These are phyloP conservation scores for Mesaphorura yosii DNA, from an alignment of 1,140 invertebrate genomes.

Conservation along the genomic window DNA sequence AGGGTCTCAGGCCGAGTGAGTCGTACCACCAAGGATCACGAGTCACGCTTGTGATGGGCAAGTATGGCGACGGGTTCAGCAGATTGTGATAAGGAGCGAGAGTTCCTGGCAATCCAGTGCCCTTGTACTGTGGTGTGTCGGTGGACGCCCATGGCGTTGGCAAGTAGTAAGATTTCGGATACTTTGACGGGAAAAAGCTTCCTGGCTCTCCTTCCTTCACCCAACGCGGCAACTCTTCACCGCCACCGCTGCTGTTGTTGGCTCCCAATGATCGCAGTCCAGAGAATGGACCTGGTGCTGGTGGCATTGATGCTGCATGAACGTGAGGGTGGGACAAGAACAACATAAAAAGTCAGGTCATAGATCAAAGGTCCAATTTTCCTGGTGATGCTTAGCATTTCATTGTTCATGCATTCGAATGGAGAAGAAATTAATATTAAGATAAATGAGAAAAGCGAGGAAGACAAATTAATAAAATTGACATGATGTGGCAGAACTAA, in stretches of 20 bases:
- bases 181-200: constrained; percentile 9
- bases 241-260: no score
- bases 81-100: constrained; percentile 51
- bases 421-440: no score
- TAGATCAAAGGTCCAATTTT: constrained; percentile 1
- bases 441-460: no score
- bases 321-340: no score
- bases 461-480: no score
- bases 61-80: constrained; percentile 58
- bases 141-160: constrained; percentile 13
- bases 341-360: no score
- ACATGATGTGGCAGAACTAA: no score
- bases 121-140: background rate
- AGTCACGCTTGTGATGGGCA: constrained; percentile 62
- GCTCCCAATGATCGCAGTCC: no score
- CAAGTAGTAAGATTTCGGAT: constrained; percentile 20
- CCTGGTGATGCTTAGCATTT: no score
- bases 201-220: constrained; percentile 10
- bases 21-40: constrained; percentile 67
- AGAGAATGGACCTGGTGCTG: background rate
- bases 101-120: background rate
- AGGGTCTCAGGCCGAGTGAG: constrained; percentile 62
- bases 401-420: no score
- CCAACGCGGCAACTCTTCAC: constrained; percentile 20
- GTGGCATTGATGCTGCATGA: constrained; percentile 18